A percentile compares a stretch with the other conserved stretches of the same genome.
Evolutionary conservation across 2,113 vertebrate genomes (phyloP).

Genomic region (Vulpes ferrilata): DNA sequence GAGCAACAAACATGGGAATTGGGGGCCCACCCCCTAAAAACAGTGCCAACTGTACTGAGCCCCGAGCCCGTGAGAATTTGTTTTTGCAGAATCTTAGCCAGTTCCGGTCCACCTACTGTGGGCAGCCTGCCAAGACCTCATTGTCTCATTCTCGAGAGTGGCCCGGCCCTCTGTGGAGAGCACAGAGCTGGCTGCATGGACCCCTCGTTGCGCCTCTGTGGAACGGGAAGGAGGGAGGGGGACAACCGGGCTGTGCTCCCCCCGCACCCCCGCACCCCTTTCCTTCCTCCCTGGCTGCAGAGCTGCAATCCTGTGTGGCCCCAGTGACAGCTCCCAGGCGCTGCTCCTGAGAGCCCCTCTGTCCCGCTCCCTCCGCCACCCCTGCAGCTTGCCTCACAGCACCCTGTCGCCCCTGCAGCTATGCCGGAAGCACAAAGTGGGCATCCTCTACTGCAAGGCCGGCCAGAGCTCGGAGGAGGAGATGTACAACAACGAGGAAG

Average conservation of each 20-base stretch:
- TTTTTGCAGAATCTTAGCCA: background rate
- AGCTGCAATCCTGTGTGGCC: background rate
- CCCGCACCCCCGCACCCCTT: rapidly evolving
- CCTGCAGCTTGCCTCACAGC: background rate
- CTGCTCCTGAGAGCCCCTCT: background rate
- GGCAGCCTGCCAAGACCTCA: background rate
- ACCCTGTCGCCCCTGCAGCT: slow-evolving; percentile 85
- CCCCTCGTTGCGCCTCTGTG: background rate
- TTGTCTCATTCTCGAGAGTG: background rate
- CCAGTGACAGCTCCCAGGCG: background rate
- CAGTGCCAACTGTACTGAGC: background rate
- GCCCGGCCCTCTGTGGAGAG: background rate
- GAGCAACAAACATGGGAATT: background rate
- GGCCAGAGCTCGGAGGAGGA: slow-evolving; percentile 98
- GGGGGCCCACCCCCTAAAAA: background rate
- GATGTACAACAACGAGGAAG: slow-evolving; percentile 99
- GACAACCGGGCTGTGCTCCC: background rate
- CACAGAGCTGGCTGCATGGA: rapidly evolving
- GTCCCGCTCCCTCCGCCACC: rapidly evolving
- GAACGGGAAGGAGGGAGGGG: background rate
- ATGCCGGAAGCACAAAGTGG: slow-evolving; percentile 96
- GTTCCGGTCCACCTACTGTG: background rate
- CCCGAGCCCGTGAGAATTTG: background rate
- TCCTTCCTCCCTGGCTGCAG: background rate
- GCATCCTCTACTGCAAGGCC: slow-evolving; percentile 95